phyloP scores from a whole-genome alignment of 2,797 vertebrate species.

The Numenius phaeopus region DNA sequence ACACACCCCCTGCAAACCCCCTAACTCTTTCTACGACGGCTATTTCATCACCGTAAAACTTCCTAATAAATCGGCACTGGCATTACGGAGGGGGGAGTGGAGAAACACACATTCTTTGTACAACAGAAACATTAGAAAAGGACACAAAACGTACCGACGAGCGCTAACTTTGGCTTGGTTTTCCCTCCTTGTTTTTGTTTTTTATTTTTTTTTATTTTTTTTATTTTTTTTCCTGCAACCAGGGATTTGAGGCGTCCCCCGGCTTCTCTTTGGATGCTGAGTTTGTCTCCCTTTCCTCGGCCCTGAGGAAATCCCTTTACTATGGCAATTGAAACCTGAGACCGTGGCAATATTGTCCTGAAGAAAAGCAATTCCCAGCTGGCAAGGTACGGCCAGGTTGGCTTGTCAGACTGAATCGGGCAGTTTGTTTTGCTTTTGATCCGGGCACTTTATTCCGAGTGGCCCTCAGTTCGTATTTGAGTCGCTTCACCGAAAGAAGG shows the following conservation, averaged over 20 bases:
- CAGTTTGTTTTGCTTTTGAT: not conserved
- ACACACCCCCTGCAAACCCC: not conserved
- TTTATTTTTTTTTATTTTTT: not conserved
- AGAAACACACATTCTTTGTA: not conserved
- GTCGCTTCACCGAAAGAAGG: not conserved
- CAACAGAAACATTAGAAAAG: slow-evolving; percentile 9
- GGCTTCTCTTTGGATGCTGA: slow-evolving; percentile 34
- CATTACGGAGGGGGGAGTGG: not conserved
- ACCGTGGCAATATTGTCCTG: not conserved
- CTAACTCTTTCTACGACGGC: not conserved
- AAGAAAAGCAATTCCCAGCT: not conserved
- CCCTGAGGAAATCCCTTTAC: not conserved
- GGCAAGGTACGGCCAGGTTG: not conserved
- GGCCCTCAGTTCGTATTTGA: fast-evolving
- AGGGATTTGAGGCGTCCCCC: not conserved
- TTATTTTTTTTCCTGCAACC: not conserved
- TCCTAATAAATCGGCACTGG: not conserved
- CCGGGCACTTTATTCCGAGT: not conserved
- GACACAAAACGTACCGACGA: not conserved
- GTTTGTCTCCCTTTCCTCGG: not conserved
- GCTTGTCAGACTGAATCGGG: fast-evolving
- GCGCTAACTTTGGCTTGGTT: slow-evolving; percentile 46
- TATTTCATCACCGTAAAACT: not conserved
- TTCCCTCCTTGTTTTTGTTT: not conserved
- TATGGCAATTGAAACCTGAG: not conserved